A percentile compares a stretch with the other conserved stretches of the same genome.
Conservation (phyloP, 2,113 vertebrate species). For the Pycnonotus jocosus region DNA sequence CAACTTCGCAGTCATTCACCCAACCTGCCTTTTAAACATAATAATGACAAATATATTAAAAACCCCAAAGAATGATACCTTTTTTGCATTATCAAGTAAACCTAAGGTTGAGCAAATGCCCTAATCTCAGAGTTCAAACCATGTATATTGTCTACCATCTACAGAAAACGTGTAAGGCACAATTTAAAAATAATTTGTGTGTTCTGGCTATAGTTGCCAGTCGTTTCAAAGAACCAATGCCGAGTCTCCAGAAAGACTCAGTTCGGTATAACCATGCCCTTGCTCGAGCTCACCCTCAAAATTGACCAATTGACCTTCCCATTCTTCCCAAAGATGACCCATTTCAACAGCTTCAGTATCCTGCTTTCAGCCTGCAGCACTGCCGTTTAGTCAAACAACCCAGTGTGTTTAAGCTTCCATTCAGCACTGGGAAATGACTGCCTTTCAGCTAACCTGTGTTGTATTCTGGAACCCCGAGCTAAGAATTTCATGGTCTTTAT, state of each 20-base stretch:
- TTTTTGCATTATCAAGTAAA: neutral
- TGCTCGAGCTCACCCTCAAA: neutral
- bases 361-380: neutral
- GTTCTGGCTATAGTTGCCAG: neutral
- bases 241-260: neutral
- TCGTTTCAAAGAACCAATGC: neutral
- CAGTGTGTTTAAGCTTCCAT: neutral
- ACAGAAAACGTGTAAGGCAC: neutral
- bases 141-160: neutral
- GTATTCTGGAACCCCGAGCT: neutral
- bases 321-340: neutral
- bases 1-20: neutral
- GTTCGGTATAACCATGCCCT: neutral
- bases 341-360: neutral
- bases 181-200: neutral
- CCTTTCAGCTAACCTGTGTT: neutral
- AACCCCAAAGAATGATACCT: fast-evolving
- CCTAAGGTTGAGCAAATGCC: neutral
- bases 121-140: neutral
- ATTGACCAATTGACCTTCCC: neutral
- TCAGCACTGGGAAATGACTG: neutral
- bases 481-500: slow-evolving; percentile 17
- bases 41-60: neutral
- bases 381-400: neutral
- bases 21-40: neutral